Base-by-base conservation (phyloP, 2,113 vertebrate genomes). In the Vidua macroura region DNA sequence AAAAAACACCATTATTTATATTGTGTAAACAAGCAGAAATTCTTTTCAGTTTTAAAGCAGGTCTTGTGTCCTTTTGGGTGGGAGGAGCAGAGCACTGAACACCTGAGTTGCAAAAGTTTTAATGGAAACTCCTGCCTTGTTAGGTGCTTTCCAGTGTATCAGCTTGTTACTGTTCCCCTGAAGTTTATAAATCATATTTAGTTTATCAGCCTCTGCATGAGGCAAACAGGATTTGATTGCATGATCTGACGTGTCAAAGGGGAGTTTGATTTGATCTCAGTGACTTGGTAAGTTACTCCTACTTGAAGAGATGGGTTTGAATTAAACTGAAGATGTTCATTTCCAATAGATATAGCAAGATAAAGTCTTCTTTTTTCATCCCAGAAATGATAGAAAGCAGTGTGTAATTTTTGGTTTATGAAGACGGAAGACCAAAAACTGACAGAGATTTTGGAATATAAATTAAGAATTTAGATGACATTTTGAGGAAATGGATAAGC, bases 391-490 rank as follows among this genome's bases (percentile, higher is more conserved):
- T 83, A 79, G 93, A 89, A 93, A 86, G 81, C 25, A 64, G 46
- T 52, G 81, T 90, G 72, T 92, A 92, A 95, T 95, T 96, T 95
- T 97, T 93, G 77, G 92, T 96, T 94, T 89, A 79, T 51, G 72
- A 96, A 88, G 92, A 95, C 88, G 79, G 92, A 96, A 96, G 79
- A 83, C n/a, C 41, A 11, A 86, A 96, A 95, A 69, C 58, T 89
- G 77, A 95, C 86, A 86, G 22, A 74, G 70, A 95, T 96, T 96
- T 95, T 86, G 79, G 85, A 96, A 97, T 90, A 88, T 95, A 93
- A 93, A 96, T 97, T 94, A 96, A 92, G 95, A 97, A 97, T 97
- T 97, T 96, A 97, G 93, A 97, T 97, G 96, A 74, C 95, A 95
- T 97, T 97, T 96, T 91, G 92, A 94, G 86, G 63, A 89, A 97